phyloP scores from a whole-genome alignment of 2,888 invertebrate species.

The Temnothorax unifasciatus region DNA sequence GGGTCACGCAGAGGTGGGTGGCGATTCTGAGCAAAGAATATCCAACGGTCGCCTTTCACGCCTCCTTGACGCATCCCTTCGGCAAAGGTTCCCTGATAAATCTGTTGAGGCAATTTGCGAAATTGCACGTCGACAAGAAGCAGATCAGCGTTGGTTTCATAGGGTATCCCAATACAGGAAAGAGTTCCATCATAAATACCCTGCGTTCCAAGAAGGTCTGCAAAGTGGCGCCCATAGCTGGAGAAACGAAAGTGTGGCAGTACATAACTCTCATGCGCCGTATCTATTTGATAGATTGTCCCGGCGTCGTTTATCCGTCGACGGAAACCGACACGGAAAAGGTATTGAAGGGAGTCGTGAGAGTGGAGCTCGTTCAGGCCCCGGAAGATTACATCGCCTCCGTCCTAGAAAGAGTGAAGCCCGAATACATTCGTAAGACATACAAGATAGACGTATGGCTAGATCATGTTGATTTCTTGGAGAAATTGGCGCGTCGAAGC shows the following conservation, averaged over 20 bases:
- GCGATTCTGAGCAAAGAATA: conserved; percentile 97
- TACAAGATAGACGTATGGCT: conserved; percentile 95
- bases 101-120: conserved; percentile 97
- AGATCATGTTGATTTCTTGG: conserved; percentile 95
- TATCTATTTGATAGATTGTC: conserved; percentile 99
- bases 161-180: conserved; percentile 99
- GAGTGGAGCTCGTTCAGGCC: conserved; percentile 96
- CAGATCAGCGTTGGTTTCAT: conserved; percentile 99
- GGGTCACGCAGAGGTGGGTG: conserved; percentile 99
- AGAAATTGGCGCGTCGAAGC: conserved; percentile 94
- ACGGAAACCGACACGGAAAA: conserved; percentile 98
- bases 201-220: conserved; percentile 98
- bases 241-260: conserved; percentile 99
- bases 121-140: conserved; percentile 97
- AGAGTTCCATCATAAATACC: conserved; percentile 99
- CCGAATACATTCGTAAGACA: conserved; percentile 95
- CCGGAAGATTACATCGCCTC: conserved; percentile 98
- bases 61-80: conserved; percentile 99
- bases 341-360: conserved; percentile 98
- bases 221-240: conserved; percentile 99
- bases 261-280: conserved; percentile 99
- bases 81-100: conserved; percentile 99
- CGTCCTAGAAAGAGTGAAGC: conserved; percentile 94
- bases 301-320: conserved; percentile 98
- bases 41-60: conserved; percentile 99